Base-by-base conservation (phyloP, 2,888 invertebrate genomes). In the Tipula unca region DNA sequence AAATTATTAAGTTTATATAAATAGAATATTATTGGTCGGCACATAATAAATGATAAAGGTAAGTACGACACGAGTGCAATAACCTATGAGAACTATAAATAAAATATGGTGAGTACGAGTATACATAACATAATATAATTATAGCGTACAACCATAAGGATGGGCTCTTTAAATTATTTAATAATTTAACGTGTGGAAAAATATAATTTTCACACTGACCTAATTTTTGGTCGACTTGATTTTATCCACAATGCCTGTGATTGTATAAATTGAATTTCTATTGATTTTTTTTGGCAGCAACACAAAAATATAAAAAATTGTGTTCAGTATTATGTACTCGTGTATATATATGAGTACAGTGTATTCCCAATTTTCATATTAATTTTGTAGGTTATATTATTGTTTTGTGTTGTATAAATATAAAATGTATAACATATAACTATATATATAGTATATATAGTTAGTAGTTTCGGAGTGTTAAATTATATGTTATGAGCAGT, bases 11-110 rank as follows among this genome's bases (percentile, higher is more conserved):
- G 1, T 69, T 69, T 69, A 25, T 69, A 69, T 69, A 69, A 69
- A 69, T 69, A 69, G 69, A 69, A 25, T 25, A 25, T 25, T 48
- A n/a, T 69, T 25, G 25, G 25, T 32, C 4, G 4, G 0, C 32
- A 32, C 32, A 32, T 32, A n/a, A n/a, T n/a, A 32, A 54, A 54
- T 13, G 48, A 69, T 69, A 25, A 69, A 69, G 69, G 69, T 69
- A 69, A 69, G 69, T 69, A 69, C 69, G 17, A 48, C 17, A 48
- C n/a, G 69, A 69, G 69, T 69, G 25, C 69, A 69, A 25, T 69
- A 69, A 69, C 69, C 69, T 69, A 48, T 25, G 69, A 69, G 69
- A 69, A 69, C 69, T 69, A 69, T 69, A 69, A 69, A 69, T 69
- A 69, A 69, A 48, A 48, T 48, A 48, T n/a, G 48, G 48, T 14